These are phyloP conservation scores for Metopolophium dirhodum DNA, from an alignment of 1,140 invertebrate genomes.

Conservation along the genomic window DNA sequence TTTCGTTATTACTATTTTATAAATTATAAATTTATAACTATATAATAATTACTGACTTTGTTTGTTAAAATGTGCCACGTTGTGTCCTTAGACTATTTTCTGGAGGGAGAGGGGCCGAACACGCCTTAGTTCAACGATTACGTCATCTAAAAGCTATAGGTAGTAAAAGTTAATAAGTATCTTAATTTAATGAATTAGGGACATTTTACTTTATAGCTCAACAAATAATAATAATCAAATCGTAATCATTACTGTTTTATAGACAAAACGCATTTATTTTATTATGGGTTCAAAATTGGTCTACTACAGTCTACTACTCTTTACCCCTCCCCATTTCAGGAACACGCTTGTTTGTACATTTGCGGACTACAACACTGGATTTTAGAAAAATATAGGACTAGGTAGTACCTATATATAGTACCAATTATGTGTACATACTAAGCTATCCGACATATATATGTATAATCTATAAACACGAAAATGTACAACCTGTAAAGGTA, in stretches of 20 bases:
- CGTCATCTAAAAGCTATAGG: not conserved
- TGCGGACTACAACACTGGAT: not conserved
- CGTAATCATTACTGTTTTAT: not conserved
- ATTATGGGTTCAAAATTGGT: not conserved
- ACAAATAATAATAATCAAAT: not conserved
- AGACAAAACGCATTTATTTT: not conserved
- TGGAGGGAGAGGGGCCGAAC: not conserved
- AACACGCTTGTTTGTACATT: not conserved
- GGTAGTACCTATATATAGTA: no score
- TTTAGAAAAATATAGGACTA: not conserved
- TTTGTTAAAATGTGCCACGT: not conserved
- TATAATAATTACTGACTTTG: no score
- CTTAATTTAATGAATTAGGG: no score
- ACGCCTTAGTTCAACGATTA: not conserved
- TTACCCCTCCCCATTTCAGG: not conserved
- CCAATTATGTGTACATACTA: no score
- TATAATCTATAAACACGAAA: no score
- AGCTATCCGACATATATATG: no score
- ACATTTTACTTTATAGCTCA: not conserved
- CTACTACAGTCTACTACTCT: no score
- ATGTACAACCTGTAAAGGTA: no score
- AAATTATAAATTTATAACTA: no score
- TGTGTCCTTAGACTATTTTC: not conserved
- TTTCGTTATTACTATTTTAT: not conserved
- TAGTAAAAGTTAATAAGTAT: not conserved